These are phyloP conservation scores for Apaloderma vittatum DNA, from an alignment of 2,113 vertebrate genomes.

Conservation along the genomic window DNA sequence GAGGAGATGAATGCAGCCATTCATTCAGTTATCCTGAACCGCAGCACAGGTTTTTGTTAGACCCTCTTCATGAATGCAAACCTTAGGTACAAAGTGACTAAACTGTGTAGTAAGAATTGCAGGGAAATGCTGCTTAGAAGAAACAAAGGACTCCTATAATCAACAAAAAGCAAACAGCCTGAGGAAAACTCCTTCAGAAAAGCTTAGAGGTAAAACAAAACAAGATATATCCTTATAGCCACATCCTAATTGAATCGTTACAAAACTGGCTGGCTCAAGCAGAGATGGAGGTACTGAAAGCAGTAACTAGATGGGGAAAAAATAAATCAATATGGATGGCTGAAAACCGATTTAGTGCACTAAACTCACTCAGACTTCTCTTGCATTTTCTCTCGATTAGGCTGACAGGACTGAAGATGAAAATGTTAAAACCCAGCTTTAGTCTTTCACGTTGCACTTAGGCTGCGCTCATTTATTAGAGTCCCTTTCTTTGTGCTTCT, in stretches of 20 bases:
- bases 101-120: not conserved
- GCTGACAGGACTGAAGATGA: not conserved
- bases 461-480: not conserved
- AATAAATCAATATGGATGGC: slow-evolving; percentile 1
- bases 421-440: not conserved
- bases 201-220: not conserved
- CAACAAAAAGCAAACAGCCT: not conserved
- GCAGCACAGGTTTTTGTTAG: not conserved
- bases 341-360: not conserved
- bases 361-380: not conserved
- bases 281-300: not conserved
- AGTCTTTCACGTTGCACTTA: not conserved
- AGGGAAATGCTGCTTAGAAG: not conserved
- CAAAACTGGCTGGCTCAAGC: not conserved
- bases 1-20: not conserved
- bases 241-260: not conserved
- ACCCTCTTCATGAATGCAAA: not conserved
- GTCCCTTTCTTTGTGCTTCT: not conserved
- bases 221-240: not conserved
- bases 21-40: not conserved
- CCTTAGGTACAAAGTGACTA: not conserved
- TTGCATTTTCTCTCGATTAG: slow-evolving; percentile 7
- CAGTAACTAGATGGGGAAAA: not conserved
- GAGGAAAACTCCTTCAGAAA: not conserved
- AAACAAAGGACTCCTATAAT: not conserved